Base-by-base conservation (phyloP, 2,797 vertebrate genomes). In the Enteromius paludinosus region DNA sequence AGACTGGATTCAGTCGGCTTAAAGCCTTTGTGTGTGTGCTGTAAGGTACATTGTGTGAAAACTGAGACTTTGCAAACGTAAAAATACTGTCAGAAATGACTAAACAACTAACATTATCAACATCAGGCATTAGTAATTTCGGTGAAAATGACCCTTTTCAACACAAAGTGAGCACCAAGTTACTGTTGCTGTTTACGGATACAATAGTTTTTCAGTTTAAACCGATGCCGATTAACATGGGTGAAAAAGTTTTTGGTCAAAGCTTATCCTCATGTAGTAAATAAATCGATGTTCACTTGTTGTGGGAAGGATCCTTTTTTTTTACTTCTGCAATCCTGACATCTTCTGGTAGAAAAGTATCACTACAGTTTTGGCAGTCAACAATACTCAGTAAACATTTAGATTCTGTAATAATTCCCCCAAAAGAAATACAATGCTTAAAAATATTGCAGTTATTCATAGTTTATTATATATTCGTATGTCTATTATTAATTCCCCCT, bases 321-420 rank as follows among this genome's bases (percentile, higher is more conserved):
- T 77, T 14, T 43, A 71, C 11, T 43, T 65, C 9, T 35, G 1
- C 35, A 78, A 10, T 86, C 56, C 86, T 87, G 84, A 82, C 88
- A 87, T 86, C 90, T 85, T 79, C 87, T 86, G 90, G 85, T 10
- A 7, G 2, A 52, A 56, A 23, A 1, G 9, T 18, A 52, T n/a
- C 5, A 17, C 59, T 68, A 38, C 83, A 66, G 4, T 41, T 30
- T 64, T 25, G 9, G 12, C 47, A 56, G n/a, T 43, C 20, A 61
- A 62, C n/a, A 62, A 41, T 52, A 6, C 30, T 10, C 2, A 41
- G 9, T 41, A 9, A 54, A 23, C 49, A 38, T 12, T 41, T 43
- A 12, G 4, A 25, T 61, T 28, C 5, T 28, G 23, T 28, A 61
- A 59, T 59, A 14, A 25, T 59, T 14, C 23, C 54, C 4, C n/a